Conservation (phyloP, 2,113 vertebrate species). For the Bujurquina vittata region DNA sequence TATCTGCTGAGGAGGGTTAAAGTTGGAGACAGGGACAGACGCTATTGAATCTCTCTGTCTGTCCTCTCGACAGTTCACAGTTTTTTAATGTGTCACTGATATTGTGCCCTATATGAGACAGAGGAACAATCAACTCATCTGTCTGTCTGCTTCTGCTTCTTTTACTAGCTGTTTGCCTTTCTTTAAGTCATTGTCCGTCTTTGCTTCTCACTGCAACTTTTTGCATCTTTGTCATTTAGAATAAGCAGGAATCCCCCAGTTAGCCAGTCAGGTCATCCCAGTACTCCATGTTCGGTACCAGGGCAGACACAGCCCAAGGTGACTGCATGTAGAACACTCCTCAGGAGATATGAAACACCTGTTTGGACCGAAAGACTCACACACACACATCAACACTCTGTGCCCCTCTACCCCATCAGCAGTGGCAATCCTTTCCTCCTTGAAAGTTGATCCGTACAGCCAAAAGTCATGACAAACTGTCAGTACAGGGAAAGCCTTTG, state of each 20-base stretch:
- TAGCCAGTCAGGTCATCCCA: conserved; percentile 36
- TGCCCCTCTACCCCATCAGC: background rate
- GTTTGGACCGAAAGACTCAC: conserved; percentile 35
- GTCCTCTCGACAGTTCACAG: conserved; percentile 9
- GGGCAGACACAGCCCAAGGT: conserved; percentile 71
- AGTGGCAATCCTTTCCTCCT: conserved; percentile 1
- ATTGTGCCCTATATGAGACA: background rate
- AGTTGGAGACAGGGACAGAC: conserved; percentile 50
- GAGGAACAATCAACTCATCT: background rate
- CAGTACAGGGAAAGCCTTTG: background rate
- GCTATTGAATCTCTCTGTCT: conserved; percentile 29
- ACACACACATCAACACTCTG: conserved; percentile 18
- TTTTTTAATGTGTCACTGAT: background rate
- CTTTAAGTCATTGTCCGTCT: background rate
- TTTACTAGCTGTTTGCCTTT: background rate
- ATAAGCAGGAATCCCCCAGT: conserved; percentile 55
- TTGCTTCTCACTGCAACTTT: background rate
- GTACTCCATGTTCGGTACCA: conserved; percentile 44
- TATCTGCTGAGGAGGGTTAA: conserved; percentile 58
- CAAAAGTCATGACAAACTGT: background rate
- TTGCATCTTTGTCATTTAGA: conserved; percentile 11
- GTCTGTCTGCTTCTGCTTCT: background rate
- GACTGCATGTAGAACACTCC: conserved; percentile 68
- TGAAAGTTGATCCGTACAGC: background rate
- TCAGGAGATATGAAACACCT: conserved; percentile 67